Percentiles rank a stretch among this genome's conserved stretches.
These are phyloP conservation scores for Gonioctena quinquepunctata DNA, from an alignment of 1,140 invertebrate genomes.

Conservation along the genomic window DNA sequence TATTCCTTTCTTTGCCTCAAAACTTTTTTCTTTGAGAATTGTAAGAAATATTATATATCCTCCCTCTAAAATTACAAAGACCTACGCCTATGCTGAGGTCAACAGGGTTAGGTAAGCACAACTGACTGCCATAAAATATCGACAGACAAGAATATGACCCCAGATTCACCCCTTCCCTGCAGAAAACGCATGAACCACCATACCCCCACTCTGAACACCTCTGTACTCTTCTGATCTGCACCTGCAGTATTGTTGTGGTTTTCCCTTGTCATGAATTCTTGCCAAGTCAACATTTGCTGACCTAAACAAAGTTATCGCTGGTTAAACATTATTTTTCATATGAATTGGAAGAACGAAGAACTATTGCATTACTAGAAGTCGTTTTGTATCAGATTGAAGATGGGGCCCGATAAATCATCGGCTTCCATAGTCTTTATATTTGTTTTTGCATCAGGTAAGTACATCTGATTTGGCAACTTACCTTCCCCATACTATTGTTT, in stretches of 20 bases:
- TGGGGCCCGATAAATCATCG: not conserved
- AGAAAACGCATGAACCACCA: not conserved
- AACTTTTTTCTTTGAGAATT: too few species aligned
- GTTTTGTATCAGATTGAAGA: not conserved
- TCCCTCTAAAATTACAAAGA: not conserved
- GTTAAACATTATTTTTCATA: not conserved
- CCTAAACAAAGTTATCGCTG: not conserved
- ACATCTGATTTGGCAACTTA: not conserved
- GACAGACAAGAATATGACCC: not conserved
- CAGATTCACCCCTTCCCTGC: not conserved
- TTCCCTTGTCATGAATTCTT: not conserved
- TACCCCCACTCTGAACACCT: not conserved
- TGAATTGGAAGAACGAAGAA: too few species aligned
- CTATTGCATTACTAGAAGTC: not conserved
- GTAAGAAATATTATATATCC: too few species aligned
- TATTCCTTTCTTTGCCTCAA: too few species aligned
- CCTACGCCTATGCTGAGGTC: not conserved
- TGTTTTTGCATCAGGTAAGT: not conserved
- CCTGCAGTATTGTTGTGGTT: too few species aligned
- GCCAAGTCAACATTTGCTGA: not conserved
- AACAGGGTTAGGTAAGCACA: not conserved
- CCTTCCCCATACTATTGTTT: too few species aligned
- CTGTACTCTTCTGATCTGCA: not conserved
- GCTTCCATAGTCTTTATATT: not conserved
- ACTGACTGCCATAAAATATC: not conserved